These are phyloP conservation scores for Saguinus imperator DNA, from an alignment of 2,113 vertebrate genomes.

Conservation along the genomic window DNA sequence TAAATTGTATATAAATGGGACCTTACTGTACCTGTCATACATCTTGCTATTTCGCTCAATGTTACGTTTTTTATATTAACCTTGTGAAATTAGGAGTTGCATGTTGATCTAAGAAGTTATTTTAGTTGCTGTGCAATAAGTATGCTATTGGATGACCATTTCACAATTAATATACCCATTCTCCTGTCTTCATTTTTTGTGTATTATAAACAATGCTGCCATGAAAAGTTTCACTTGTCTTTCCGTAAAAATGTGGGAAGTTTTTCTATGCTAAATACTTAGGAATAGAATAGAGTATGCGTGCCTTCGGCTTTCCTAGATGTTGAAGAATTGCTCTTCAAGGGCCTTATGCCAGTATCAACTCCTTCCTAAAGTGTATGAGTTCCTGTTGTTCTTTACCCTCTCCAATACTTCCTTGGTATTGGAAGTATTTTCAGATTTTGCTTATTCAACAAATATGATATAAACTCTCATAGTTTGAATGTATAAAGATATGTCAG, in stretches of 20 bases:
- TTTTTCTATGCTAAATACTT: not conserved
- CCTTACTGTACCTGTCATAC: not conserved
- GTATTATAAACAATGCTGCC: not conserved
- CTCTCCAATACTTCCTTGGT: not conserved
- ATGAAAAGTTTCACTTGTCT: not conserved
- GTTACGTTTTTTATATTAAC: not conserved
- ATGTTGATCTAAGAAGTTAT: not conserved
- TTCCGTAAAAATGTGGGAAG: not conserved
- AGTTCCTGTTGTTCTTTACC: not conserved
- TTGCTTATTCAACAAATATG: not conserved
- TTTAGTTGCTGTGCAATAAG: not conserved
- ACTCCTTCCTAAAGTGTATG: rapidly evolving
- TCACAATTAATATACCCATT: not conserved
- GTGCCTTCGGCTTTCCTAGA: not conserved
- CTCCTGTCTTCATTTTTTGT: not conserved
- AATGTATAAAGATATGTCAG: not conserved
- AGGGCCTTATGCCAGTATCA: not conserved
- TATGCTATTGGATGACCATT: not conserved
- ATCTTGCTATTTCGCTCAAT: not conserved
- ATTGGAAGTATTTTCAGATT: not conserved
- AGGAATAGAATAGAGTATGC: not conserved
- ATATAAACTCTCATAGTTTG: not conserved
- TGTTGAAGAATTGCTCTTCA: not conserved
- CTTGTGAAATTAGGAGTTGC: not conserved
- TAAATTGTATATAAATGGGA: not conserved